Evolutionary conservation across 2,113 vertebrate genomes (phyloP).

Genomic region (Indicator maculatus): DNA sequence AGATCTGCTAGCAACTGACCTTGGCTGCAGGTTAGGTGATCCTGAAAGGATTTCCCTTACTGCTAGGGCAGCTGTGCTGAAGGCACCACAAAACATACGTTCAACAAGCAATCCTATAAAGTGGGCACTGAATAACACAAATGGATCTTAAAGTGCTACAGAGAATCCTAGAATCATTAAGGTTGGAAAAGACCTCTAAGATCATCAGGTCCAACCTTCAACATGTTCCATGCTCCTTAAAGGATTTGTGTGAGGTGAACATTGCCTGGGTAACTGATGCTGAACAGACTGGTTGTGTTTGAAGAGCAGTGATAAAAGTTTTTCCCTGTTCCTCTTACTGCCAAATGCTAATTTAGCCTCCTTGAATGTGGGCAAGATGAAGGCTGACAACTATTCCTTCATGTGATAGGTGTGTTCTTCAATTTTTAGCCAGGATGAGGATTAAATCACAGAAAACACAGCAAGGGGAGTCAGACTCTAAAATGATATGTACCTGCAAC

Average conservation of each 20-base stretch:
- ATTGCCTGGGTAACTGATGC: neutral
- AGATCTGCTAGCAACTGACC: neutral
- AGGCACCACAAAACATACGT: neutral
- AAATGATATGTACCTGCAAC: neutral
- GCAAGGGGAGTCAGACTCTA: neutral
- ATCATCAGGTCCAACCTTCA: no score
- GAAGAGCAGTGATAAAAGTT: neutral
- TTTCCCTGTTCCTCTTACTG: neutral
- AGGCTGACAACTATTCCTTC: neutral
- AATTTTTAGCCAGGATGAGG: neutral
- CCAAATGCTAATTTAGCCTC: neutral
- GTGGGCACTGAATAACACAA: neutral
- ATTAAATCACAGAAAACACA: neutral
- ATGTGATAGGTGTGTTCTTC: accelerated
- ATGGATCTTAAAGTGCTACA: neutral
- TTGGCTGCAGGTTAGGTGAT: neutral
- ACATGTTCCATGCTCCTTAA: neutral
- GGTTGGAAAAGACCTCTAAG: no score
- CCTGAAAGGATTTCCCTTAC: neutral
- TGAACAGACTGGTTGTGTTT: neutral
- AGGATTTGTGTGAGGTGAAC: neutral
- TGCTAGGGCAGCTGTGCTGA: neutral
- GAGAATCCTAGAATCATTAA: no score
- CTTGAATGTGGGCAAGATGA: neutral
- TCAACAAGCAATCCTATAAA: neutral